Conservation (phyloP, 2,888 invertebrate genomes). For the Antheraea assamensis region DNA sequence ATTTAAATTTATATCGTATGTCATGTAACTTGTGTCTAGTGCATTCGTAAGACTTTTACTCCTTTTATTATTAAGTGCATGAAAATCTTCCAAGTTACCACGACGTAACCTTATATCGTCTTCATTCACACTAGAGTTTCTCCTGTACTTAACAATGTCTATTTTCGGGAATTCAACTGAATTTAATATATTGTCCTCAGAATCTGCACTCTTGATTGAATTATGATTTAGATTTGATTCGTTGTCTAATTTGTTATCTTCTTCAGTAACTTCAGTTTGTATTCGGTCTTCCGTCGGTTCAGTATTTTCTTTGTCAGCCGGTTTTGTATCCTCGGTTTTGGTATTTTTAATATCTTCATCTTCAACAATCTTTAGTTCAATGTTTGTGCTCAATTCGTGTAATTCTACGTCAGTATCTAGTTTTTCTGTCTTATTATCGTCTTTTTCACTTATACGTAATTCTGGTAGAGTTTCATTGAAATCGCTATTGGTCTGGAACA, state of each 20-base stretch:
- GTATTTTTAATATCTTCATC: conserved; percentile 59
- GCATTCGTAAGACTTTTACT: conserved; percentile 72
- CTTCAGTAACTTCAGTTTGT: conserved; percentile 26
- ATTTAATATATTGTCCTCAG: conserved; percentile 58
- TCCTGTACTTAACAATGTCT: conserved; percentile 68
- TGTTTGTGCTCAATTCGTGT: conserved; percentile 64
- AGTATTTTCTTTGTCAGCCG: conserved; percentile 25
- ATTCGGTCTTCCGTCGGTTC: conserved; percentile 20
- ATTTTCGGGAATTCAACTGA: conserved; percentile 66
- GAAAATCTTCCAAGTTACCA: conserved; percentile 74
- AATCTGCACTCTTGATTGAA: conserved; percentile 43
- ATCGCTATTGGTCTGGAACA: conserved; percentile 57
- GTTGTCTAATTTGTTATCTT: conserved; percentile 26
- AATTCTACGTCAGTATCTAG: conserved; percentile 55
- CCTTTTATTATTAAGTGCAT: conserved; percentile 63
- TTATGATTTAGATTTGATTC: conserved; percentile 20
- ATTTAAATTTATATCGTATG: conserved; percentile 71
- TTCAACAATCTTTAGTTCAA: conserved; percentile 78
- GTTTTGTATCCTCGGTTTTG: conserved; percentile 26
- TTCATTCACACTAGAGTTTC: conserved; percentile 75
- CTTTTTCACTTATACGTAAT: conserved; percentile 51
- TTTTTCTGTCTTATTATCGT: conserved; percentile 36
- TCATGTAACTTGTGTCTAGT: conserved; percentile 54
- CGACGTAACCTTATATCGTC: conserved; percentile 70
- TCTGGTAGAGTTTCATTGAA: conserved; percentile 44